phyloP scores from a whole-genome alignment of 2,113 vertebrate genomes.

The Catharus fuscescens region DNA sequence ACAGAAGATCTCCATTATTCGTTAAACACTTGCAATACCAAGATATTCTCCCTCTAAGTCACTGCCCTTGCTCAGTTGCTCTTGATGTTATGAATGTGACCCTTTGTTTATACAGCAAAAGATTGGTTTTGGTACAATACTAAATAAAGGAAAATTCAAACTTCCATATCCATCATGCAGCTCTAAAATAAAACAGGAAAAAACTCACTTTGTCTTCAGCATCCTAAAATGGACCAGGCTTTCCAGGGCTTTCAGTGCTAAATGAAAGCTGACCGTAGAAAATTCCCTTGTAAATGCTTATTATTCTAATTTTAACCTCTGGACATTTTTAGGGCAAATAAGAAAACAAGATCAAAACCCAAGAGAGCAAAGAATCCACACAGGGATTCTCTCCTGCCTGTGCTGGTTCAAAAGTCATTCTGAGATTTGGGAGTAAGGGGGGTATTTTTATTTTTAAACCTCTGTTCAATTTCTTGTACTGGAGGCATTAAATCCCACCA shows the following conservation, averaged over 20 bases:
- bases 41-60: background rate
- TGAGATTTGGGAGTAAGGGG: background rate
- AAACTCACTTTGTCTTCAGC: background rate
- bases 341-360: background rate
- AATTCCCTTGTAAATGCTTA: background rate
- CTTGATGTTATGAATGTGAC: background rate
- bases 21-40: background rate
- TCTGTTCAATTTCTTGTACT: background rate
- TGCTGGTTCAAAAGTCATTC: background rate
- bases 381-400: background rate
- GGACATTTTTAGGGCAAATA: background rate
- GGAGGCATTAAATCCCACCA: background rate
- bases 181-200: background rate
- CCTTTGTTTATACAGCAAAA: background rate
- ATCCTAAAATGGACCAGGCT: background rate
- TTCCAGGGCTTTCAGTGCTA: background rate
- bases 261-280: background rate
- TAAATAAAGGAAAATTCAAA: background rate
- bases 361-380: background rate
- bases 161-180: background rate
- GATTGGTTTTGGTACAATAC: background rate
- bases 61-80: background rate
- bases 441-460: background rate
- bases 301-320: slow-evolving; percentile 11
- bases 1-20: background rate